Evolutionary conservation across 2,113 vertebrate species (phyloP), one percentile per base, ranked within the genome.

Genomic region (Gnathonemus longibarbis): DNA sequence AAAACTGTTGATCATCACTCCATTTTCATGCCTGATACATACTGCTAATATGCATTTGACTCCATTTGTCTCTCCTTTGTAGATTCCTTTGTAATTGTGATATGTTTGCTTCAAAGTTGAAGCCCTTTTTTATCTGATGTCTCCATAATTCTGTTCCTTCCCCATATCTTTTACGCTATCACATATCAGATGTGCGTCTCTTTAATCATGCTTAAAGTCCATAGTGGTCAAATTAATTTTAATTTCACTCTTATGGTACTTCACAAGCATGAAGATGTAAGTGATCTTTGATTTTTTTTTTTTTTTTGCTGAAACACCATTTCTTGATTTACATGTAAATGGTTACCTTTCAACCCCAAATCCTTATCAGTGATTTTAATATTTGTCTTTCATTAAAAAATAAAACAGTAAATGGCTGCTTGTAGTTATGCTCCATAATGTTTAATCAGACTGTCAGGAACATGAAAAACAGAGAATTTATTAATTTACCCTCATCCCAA

Each of bases 111-210:
- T 86, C 84, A 86, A 86, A 50, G 74, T 42, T 15, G 24, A 27
- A 50, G 84, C n/a, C 84, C 84, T 86, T 49, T 39, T 86, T 50
- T 48, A 85, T 85, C 42, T 85, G 13, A 85, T 85, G 84, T n/a
- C 13, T 39, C 35, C 74, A 42, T 39, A 19, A 77, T 77, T 39
- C 35, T 39, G 11, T 77, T 77, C 74, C 74, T 35, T 42, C 74
- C 15, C 74, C 8, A 35, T 80, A 80, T 80, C 74, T 80, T 8
- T 42, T 31, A 86, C 24, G 0, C 27, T 7, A 86, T 48, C 84
- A 86, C 21, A 50, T 31, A 86, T 50, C 45, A 49, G 74, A 80
- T 80, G 13, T 7, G 35, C 6, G 17, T 80, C 35, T 80, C 74
- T 39, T 80, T 80, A 80, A 80, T 80, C 74, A 80, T 42, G 35